Evolutionary conservation across 1,140 invertebrate genomes (phyloP), one percentile per base, ranked within the genome.

Genomic region (Vanessa tameamea): DNA sequence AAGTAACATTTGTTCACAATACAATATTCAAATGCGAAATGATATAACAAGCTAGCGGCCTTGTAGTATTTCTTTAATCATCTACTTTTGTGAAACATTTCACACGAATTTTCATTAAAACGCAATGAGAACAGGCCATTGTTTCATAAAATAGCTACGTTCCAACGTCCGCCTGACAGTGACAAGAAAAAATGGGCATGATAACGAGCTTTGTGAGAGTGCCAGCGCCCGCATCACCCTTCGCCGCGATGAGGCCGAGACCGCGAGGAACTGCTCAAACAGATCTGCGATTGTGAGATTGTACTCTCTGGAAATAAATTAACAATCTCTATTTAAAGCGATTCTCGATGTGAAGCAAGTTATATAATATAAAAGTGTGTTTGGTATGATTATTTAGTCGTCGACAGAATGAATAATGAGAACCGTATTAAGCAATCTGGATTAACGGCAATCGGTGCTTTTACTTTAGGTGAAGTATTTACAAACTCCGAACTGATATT

Each of bases 61-160:
- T 43, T 9, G 37, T 16, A 20, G 16, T 57, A 16, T 26, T 57
- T 23, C 53, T 57, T 57, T 57, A 57, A 57, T 57, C 53, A 57
- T 57, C 53, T 57, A 57, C 53, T 15, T 26, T 57, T 57, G 53
- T 57, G 20, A n/a, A 53, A 53, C 23, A 23, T 20, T 23, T 20
- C 20, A 13, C 53, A 11, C 53, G 53, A 57, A 57, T 61, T 61
- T 61, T 61, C 13, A 61, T 37, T 61, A 26, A 31, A 61, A n/a
- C 9, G 20, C 55, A 59, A 61, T 37, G 31, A 15, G 31, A 61
- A 37, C 31, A 15, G 14, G 55, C 55, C 57, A 31, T 61, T 61
- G 23, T 61, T 61, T 61, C 26, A 61, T 61, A 61, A 61, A 61
- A n/a, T 15, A 61, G 57, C 57, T 61, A 26, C n/a, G 16, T 20